These are phyloP conservation scores for Drosophila tani DNA, from an alignment of 1,140 invertebrate genomes.

Conservation along the genomic window DNA sequence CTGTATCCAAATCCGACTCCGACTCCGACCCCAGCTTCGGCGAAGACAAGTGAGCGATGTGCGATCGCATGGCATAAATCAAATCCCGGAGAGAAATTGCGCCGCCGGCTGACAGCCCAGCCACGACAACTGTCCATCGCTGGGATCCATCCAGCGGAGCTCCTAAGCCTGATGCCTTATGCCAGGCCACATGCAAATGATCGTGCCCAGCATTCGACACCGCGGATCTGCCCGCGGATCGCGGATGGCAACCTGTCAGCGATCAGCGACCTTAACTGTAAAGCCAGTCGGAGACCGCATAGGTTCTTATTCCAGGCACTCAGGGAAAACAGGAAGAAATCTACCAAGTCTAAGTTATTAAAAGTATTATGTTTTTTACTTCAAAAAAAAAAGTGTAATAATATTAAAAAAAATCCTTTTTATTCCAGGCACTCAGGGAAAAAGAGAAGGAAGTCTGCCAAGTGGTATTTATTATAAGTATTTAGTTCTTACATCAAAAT, in stretches of 20 bases:
- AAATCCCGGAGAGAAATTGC: slow-evolving; percentile 73
- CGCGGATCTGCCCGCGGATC: slow-evolving; percentile 39
- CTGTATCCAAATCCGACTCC: slow-evolving; percentile 7
- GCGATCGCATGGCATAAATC: slow-evolving; percentile 73
- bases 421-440: no score
- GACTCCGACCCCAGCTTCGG: slow-evolving; percentile 19
- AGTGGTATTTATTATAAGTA: background rate
- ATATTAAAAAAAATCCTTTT: background rate
- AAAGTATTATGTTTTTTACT: no score
- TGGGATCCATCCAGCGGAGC: slow-evolving; percentile 17
- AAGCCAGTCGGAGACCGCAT: slow-evolving; percentile 61
- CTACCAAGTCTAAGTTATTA: background rate
- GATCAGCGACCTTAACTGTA: slow-evolving; percentile 83
- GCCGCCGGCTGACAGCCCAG: slow-evolving; percentile 58
- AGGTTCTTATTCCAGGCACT: slow-evolving; percentile 45
- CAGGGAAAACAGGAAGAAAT: background rate
- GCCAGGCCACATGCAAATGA: slow-evolving; percentile 72
- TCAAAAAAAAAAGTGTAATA: background rate
- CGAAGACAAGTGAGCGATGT: slow-evolving; percentile 68
- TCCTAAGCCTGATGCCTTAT: slow-evolving; percentile 53
- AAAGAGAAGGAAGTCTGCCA: background rate
- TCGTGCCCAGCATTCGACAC: slow-evolving; percentile 76
- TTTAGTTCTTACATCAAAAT: no score
- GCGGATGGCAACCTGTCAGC: slow-evolving; percentile 69
- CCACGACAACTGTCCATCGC: slow-evolving; percentile 78